A percentile compares a stretch with the other conserved stretches of the same genome.
phyloP scores from a whole-genome alignment of 2,113 vertebrate genomes.

The Gobio gobio region DNA sequence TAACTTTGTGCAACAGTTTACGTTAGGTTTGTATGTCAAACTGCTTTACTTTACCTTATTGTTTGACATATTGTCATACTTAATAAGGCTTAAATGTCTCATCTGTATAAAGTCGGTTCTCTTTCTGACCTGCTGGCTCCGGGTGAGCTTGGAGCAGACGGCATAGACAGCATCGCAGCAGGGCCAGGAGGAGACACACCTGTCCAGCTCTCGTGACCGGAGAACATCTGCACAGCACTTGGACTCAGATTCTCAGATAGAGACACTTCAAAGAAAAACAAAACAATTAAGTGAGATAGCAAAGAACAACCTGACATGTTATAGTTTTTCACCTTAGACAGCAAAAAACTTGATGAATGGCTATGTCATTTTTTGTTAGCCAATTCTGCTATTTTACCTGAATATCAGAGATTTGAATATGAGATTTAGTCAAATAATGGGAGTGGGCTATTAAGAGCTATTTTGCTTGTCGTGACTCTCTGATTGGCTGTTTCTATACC shows the following conservation, averaged over 20 bases:
- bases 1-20: not conserved
- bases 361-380: too few species aligned
- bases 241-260: slow-evolving; percentile 75
- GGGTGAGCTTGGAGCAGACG: slow-evolving; percentile 67
- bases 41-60: not conserved
- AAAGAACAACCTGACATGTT: not conserved
- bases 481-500: too few species aligned
- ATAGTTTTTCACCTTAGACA: too few species aligned
- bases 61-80: not conserved
- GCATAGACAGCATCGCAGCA: slow-evolving; percentile 75
- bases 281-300: not conserved
- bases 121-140: slow-evolving; percentile 78
- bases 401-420: too few species aligned
- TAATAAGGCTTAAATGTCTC: not conserved
- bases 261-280: slow-evolving; percentile 49
- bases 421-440: too few species aligned
- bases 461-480: too few species aligned
- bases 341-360: too few species aligned
- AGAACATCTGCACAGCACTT: slow-evolving; percentile 82
- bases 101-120: slow-evolving; percentile 5
- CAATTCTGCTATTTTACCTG: too few species aligned
- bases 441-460: too few species aligned
- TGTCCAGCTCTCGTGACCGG: slow-evolving; percentile 84
- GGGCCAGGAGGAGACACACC: slow-evolving; percentile 76
- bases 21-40: not conserved